phyloP scores from a whole-genome alignment of 2,797 vertebrate genomes.

The Pseudomugil tenellus region DNA sequence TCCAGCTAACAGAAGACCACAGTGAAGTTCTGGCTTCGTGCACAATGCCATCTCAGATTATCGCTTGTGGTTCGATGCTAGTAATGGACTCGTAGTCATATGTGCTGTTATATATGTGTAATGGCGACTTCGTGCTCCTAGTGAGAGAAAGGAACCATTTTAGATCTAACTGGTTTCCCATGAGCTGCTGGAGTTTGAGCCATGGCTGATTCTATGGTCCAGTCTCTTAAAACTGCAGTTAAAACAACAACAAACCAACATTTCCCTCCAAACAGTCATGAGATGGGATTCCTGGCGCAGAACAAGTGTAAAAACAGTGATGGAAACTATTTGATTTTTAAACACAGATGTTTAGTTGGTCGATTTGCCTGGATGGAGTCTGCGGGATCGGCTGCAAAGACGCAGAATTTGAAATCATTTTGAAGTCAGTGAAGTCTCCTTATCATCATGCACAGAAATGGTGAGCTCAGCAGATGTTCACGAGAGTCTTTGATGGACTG shows the following conservation, averaged over 20 bases:
- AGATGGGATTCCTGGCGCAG: slow-evolving; percentile 35
- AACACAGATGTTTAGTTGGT: slow-evolving; percentile 55
- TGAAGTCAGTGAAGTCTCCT: slow-evolving; percentile 31
- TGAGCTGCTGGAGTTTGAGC: not conserved
- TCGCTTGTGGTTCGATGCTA: not conserved
- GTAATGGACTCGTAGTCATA: not conserved
- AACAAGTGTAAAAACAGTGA: slow-evolving; percentile 36
- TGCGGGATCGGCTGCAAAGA: slow-evolving; percentile 22
- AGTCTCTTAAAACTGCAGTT: slow-evolving; percentile 18
- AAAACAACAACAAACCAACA: slow-evolving; percentile 37
- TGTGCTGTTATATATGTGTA: too few species aligned
- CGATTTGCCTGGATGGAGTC: slow-evolving; percentile 45
- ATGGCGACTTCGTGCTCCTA: not conserved
- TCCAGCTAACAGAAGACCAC: slow-evolving; percentile 18
- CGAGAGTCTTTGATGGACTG: slow-evolving; percentile 1
- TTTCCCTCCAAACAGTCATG: slow-evolving; percentile 34
- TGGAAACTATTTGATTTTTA: slow-evolving; percentile 68
- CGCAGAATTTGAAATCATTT: slow-evolving; percentile 53
- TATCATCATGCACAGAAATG: slow-evolving; percentile 47
- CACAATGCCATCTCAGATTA: not conserved
- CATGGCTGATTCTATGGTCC: too few species aligned
- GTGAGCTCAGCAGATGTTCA: slow-evolving; percentile 51
- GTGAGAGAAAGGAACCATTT: slow-evolving; percentile 1
- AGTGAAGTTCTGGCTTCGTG: slow-evolving; percentile 20
- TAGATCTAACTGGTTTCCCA: slow-evolving; percentile 10